Conservation (phyloP, 2,113 vertebrate species). For the Ictidomys tridecemlineatus region DNA sequence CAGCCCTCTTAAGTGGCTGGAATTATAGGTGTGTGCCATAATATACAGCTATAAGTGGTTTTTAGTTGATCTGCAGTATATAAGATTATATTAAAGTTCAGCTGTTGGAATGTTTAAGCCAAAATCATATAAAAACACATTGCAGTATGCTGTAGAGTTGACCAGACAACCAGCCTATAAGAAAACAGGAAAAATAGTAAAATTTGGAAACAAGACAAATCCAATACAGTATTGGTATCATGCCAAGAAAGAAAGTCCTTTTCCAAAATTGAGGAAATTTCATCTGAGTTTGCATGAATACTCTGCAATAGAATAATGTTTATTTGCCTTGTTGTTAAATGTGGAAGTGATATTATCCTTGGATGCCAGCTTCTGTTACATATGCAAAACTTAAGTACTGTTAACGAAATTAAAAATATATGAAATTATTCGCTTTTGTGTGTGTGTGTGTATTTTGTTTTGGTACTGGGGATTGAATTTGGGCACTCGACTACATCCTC, state of each 20-base stretch:
- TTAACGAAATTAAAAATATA: neutral
- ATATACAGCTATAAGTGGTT: too few relatives aligned
- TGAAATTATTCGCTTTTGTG: too few relatives aligned
- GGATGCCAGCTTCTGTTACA: neutral
- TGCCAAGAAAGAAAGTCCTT: neutral
- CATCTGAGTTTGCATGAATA: neutral
- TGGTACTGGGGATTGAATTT: too few relatives aligned
- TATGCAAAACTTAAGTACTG: neutral
- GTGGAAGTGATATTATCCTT: neutral
- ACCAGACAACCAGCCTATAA: neutral
- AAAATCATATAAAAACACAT: constrained; percentile 9
- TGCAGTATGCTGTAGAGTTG: neutral
- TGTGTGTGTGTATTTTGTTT: too few relatives aligned
- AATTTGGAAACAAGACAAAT: constrained; percentile 16
- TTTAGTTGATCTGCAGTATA: neutral
- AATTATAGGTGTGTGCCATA: too few relatives aligned
- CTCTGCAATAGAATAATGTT: neutral
- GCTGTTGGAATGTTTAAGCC: neutral
- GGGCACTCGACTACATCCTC: too few relatives aligned
- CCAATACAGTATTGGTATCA: neutral
- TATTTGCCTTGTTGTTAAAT: constrained; percentile 20
- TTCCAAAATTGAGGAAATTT: neutral
- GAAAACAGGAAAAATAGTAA: constrained; percentile 16
- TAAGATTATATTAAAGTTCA: neutral
- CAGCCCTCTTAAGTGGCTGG: too few relatives aligned